Evolutionary conservation across 2,797 vertebrate species (phyloP), one percentile per base, ranked within the genome.

Genomic region (Chiroxiphia lanceolata): DNA sequence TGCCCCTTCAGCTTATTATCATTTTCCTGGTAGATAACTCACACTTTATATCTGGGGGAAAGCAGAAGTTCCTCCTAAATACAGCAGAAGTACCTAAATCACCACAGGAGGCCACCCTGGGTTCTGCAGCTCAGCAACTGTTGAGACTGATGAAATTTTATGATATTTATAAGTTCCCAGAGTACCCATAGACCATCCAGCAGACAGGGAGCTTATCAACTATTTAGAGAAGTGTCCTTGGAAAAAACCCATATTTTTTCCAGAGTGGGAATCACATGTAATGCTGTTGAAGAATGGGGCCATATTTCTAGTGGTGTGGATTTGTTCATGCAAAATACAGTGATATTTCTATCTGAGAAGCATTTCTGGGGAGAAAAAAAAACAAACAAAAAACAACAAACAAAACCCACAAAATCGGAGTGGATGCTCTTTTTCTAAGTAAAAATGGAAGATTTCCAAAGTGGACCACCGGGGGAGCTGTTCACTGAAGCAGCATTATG

Each of bases 381-480:
- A n/a, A n/a, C n/a, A n/a, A n/a, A n/a, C n/a, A n/a, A n/a, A n/a
- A n/a, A n/a, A n/a, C n/a, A n/a, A n/a, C n/a, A n/a, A n/a, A n/a
- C n/a, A n/a, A n/a, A n/a, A n/a, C n/a, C n/a, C n/a, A 45, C 21
- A n/a, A 26, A 44, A 10, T 31, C 61, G 74, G 53, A 95, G 85
- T 21, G 57, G 90, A 83, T n/a, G 29, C 48, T 84, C 53, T 78
- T 96, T 67, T 86, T 26, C 31, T 31, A 84, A 83, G 51, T 60
- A 45, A 92, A 93, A 95, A 85, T 90, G 89, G 71, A 89, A 87
- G 82, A 85, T 80, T 92, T 95, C 89, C 92, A 83, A 91, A 91
- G 33, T 87, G 87, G 92, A 85, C 90, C 89, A 95, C 71, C 75
- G 20, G 84, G 89, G 89, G 82, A 97, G 76, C 82, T 95, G 61